Conservation (phyloP, 2,797 vertebrate genomes). For the Cryptoblepharus egeriae region DNA sequence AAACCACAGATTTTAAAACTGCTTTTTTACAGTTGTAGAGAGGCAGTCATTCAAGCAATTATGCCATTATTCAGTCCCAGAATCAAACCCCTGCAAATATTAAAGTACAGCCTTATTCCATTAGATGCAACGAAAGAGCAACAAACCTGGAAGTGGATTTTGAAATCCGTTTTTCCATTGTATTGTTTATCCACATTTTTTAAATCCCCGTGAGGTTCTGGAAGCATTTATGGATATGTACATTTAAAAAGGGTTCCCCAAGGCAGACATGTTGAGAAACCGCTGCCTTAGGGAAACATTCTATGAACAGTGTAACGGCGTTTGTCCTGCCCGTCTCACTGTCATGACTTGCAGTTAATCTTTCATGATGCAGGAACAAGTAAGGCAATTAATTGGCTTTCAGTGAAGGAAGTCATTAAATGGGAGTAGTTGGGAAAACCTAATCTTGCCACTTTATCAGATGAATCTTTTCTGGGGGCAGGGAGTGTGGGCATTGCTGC, state of each 20-base stretch:
- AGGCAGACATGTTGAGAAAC: not conserved
- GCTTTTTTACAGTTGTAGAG: too few species aligned
- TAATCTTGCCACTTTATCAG: constrained; percentile 17
- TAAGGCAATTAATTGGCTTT: constrained; percentile 37
- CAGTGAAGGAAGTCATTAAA: constrained; percentile 25
- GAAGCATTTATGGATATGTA: too few species aligned
- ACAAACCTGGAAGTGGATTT: too few species aligned
- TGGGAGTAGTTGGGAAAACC: not conserved
- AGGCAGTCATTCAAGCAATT: too few species aligned
- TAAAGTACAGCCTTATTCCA: too few species aligned
- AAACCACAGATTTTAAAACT: too few species aligned
- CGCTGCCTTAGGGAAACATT: not conserved
- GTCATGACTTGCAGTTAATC: not conserved
- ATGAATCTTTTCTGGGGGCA: not conserved
- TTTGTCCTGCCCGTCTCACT: not conserved
- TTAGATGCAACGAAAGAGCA: too few species aligned
- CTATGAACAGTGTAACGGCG: not conserved
- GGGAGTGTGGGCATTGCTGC: not conserved
- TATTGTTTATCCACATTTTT: too few species aligned
- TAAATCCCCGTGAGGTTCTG: too few species aligned
- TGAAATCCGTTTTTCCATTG: too few species aligned
- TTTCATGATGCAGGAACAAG: not conserved
- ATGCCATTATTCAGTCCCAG: too few species aligned
- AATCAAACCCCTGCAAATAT: too few species aligned
- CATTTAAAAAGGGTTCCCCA: not conserved